A percentile compares a stretch with the other conserved stretches of the same genome.
These are phyloP conservation scores for Stictocephala bisonia DNA, from an alignment of 2,888 invertebrate genomes.

Conservation along the genomic window DNA sequence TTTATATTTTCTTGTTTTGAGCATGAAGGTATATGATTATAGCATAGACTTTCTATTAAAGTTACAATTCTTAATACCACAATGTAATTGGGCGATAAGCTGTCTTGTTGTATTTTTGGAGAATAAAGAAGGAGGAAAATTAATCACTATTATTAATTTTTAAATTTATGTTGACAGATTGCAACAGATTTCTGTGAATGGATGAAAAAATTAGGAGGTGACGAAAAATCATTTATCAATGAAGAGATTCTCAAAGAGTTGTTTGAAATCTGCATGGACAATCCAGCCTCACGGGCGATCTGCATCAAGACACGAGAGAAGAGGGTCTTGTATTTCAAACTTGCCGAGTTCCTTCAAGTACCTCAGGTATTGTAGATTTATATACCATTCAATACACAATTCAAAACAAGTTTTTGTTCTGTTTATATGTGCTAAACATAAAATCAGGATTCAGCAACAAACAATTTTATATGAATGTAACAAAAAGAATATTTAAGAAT, in stretches of 20 bases:
- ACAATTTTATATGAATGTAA: too few relatives aligned
- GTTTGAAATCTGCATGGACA: slow-evolving; percentile 48
- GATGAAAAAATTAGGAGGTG: slow-evolving; percentile 41
- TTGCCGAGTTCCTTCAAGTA: slow-evolving; percentile 35
- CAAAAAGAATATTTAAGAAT: too few relatives aligned
- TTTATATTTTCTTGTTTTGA: too few relatives aligned
- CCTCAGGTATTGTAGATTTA: slow-evolving; percentile 21
- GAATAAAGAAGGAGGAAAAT: not conserved
- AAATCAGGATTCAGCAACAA: too few relatives aligned
- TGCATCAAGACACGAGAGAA: slow-evolving; percentile 43
- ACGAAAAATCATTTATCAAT: slow-evolving; percentile 40
- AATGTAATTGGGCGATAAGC: too few relatives aligned
- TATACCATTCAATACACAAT: not conserved
- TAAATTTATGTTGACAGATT: slow-evolving; percentile 33
- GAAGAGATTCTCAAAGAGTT: slow-evolving; percentile 47
- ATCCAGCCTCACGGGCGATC: slow-evolving; percentile 42
- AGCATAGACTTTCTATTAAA: too few relatives aligned
- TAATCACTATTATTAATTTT: not conserved
- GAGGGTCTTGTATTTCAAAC: slow-evolving; percentile 21
- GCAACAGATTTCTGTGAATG: slow-evolving; percentile 47
- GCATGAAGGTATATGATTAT: too few relatives aligned
- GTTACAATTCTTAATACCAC: too few relatives aligned
- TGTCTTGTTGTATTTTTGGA: too few relatives aligned
- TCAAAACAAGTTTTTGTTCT: too few relatives aligned
- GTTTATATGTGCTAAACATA: too few relatives aligned